These are phyloP conservation scores for Camponotus floridanus DNA, from an alignment of 1,140 invertebrate species.

Conservation along the genomic window DNA sequence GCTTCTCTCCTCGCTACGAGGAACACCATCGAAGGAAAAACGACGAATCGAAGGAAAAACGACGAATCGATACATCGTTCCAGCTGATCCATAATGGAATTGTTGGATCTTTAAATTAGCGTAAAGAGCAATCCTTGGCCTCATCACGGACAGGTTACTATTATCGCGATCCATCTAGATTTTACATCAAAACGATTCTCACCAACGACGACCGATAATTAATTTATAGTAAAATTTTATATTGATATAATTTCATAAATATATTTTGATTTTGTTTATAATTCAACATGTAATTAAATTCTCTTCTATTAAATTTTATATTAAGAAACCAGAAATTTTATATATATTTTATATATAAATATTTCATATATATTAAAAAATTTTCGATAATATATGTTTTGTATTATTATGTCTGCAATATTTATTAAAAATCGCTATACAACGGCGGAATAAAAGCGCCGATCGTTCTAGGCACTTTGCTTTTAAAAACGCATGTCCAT, in stretches of 20 bases:
- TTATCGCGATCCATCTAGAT: background rate
- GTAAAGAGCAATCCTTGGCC: background rate
- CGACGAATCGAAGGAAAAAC: constrained; percentile 14
- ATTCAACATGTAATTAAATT: too few species aligned
- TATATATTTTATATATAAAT: too few species aligned
- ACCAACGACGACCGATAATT: background rate
- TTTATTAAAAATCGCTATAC: constrained; percentile 52
- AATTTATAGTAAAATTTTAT: constrained; percentile 8
- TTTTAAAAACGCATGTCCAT: constrained; percentile 69
- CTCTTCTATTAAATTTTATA: background rate
- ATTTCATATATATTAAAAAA: background rate
- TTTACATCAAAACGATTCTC: background rate
- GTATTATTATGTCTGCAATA: background rate
- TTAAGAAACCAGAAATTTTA: too few species aligned
- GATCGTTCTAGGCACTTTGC: constrained; percentile 59
- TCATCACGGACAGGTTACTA: constrained; percentile 8
- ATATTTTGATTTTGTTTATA: too few species aligned
- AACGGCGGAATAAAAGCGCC: background rate
- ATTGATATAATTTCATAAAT: background rate
- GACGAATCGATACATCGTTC: background rate
- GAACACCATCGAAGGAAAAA: constrained; percentile 38
- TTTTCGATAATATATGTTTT: background rate
- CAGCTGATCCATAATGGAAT: constrained; percentile 42
- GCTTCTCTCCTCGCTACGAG: background rate
- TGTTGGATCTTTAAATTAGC: constrained; percentile 29